Conservation (phyloP, 2,797 vertebrate genomes). For the Tadarida brasiliensis region DNA sequence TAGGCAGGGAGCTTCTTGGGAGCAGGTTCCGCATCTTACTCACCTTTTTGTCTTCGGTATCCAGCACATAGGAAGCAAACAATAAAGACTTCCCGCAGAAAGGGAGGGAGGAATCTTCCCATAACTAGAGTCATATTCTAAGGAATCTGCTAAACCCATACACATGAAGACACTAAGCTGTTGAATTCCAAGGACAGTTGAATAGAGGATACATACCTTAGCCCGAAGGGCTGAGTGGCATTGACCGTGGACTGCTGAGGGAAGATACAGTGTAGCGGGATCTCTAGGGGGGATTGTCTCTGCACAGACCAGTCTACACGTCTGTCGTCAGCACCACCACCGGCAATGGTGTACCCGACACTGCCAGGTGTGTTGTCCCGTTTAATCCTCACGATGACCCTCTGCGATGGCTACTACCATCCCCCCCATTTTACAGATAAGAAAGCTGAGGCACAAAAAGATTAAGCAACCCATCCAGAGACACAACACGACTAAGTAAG, state of each 20-base stretch:
- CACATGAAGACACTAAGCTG: background rate
- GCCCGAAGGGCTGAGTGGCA: background rate
- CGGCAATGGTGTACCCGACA: rapidly evolving
- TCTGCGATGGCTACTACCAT: background rate
- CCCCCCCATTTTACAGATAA: background rate
- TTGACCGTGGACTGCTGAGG: background rate
- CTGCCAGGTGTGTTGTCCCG: background rate
- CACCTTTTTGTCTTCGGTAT: background rate
- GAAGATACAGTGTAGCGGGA: background rate
- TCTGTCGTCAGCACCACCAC: background rate
- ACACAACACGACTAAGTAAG: background rate
- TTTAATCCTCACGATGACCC: background rate
- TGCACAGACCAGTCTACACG: background rate
- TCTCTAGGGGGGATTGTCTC: background rate
- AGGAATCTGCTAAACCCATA: background rate
- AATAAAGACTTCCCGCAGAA: background rate
- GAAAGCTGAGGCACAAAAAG: background rate
- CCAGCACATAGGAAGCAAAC: background rate
- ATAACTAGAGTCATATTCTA: no score
- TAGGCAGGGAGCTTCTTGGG: background rate
- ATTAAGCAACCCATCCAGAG: background rate
- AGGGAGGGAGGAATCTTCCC: background rate
- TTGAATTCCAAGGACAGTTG: background rate
- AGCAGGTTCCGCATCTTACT: background rate
- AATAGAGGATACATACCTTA: background rate